These are phyloP conservation scores for Clostera curtula DNA, from an alignment of 2,888 invertebrate species.

Conservation along the genomic window DNA sequence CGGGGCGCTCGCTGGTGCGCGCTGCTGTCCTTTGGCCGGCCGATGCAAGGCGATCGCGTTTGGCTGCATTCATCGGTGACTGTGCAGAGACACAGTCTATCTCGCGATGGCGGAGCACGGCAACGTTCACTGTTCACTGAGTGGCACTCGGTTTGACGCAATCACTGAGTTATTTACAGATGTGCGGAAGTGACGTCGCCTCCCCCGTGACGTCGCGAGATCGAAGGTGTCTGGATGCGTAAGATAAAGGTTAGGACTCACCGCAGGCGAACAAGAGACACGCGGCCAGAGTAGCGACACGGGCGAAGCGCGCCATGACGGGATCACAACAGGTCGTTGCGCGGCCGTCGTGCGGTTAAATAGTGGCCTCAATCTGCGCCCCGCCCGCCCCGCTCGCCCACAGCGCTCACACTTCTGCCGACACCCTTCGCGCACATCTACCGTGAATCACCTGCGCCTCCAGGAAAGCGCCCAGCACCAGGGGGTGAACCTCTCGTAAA, in stretches of 20 bases:
- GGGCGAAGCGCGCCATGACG: conserved; percentile 75
- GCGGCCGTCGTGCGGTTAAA: conserved; percentile 71
- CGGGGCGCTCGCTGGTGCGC: conserved; percentile 32
- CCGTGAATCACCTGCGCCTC: conserved; percentile 56
- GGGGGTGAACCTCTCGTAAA: background rate
- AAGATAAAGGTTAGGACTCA: conserved; percentile 73
- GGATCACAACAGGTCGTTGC: conserved; percentile 76
- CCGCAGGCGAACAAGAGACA: conserved; percentile 73
- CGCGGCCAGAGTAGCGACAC: conserved; percentile 74
- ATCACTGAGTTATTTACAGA: conserved; percentile 49
- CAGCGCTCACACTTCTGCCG: conserved; percentile 63
- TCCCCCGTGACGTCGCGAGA: conserved; percentile 66
- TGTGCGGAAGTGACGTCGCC: conserved; percentile 44
- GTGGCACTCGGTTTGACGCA: conserved; percentile 51
- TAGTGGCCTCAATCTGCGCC: conserved; percentile 73
- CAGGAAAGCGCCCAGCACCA: conserved; percentile 24
- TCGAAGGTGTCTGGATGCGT: conserved; percentile 59
- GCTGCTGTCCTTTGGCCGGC: conserved; percentile 52
- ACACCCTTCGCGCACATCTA: conserved; percentile 66
- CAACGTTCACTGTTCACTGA: conserved; percentile 67
- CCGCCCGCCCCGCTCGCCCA: conserved; percentile 72
- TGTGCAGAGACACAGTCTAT: conserved; percentile 51
- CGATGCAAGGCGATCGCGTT: conserved; percentile 52
- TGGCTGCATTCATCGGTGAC: conserved; percentile 48
- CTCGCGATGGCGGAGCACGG: conserved; percentile 49